These are phyloP conservation scores for Chaetorhynchus papuensis DNA, from an alignment of 2,113 vertebrate species.

Conservation along the genomic window DNA sequence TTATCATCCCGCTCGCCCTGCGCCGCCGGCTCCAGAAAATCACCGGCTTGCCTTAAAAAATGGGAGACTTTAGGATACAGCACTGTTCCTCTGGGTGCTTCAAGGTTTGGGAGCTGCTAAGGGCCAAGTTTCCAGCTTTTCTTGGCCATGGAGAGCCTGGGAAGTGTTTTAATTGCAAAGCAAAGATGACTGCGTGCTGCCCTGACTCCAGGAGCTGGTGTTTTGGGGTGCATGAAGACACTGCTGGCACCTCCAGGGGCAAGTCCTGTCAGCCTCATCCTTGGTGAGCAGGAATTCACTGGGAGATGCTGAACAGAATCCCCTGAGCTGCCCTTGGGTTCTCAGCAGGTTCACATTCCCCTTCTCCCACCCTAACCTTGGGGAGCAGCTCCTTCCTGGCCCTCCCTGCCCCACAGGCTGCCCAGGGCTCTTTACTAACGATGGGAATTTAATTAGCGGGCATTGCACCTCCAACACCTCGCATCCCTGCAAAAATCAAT, in stretches of 20 bases:
- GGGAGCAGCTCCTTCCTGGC: neutral
- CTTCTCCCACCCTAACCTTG: neutral
- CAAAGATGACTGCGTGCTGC: neutral
- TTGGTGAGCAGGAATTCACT: neutral
- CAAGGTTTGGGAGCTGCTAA: neutral
- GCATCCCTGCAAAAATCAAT: neutral
- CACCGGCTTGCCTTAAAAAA: neutral
- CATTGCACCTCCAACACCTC: neutral
- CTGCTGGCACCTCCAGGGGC: rapidly evolving
- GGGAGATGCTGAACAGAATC: neutral
- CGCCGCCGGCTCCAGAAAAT: neutral
- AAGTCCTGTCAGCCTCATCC: neutral
- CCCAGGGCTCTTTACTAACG: neutral
- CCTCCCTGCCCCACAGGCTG: neutral
- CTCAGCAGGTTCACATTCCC: neutral
- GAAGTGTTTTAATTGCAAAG: neutral
- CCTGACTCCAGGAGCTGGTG: rapidly evolving
- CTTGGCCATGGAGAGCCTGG: neutral
- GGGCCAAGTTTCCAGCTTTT: neutral
- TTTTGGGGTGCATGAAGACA: rapidly evolving
- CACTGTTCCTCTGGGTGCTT: neutral
- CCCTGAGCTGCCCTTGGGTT: neutral
- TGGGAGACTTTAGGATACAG: rapidly evolving
- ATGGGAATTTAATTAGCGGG: neutral
- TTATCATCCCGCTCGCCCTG: neutral